A percentile compares a stretch with the other conserved stretches of the same genome.
These are phyloP conservation scores for Prionace glauca DNA, from an alignment of 2,797 vertebrate species.

Conservation along the genomic window DNA sequence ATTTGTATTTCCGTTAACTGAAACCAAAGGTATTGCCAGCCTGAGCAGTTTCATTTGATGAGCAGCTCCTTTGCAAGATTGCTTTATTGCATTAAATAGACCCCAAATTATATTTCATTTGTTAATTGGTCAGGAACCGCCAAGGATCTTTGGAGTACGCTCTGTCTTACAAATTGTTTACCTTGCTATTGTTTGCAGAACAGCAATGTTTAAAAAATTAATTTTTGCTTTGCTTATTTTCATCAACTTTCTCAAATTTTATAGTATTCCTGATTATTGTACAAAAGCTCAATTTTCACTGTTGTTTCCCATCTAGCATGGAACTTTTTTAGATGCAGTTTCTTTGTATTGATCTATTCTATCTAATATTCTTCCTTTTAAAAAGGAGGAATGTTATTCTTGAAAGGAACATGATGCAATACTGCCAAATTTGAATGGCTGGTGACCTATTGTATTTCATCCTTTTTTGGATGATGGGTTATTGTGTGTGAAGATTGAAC, in stretches of 20 bases:
- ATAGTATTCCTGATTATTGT: not conserved
- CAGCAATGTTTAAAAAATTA: not conserved
- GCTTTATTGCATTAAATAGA: not conserved
- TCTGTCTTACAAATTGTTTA: not conserved
- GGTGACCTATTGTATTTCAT: not conserved
- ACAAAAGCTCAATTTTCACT: not conserved
- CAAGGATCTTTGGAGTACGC: not conserved
- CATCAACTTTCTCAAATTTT: not conserved
- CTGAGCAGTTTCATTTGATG: not conserved
- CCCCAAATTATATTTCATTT: not conserved
- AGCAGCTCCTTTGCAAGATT: not conserved
- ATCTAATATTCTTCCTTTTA: not conserved
- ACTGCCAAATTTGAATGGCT: not conserved
- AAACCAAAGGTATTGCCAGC: not conserved
- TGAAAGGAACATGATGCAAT: not conserved
- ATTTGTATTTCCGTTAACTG: not conserved
- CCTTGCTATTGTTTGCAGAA: too few relatives aligned
- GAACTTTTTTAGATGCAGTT: not conserved
- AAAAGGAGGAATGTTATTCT: not conserved
- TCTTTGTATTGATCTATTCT: not conserved
- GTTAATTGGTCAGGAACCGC: not conserved
- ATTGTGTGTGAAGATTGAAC: not conserved
- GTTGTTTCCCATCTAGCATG: too few relatives aligned
- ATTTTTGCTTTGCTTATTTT: not conserved
- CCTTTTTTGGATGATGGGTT: not conserved